Percentiles rank a stretch among this genome's conserved stretches.
Conservation (phyloP, 2,888 invertebrate genomes). For the Agrochola lychnidis region DNA sequence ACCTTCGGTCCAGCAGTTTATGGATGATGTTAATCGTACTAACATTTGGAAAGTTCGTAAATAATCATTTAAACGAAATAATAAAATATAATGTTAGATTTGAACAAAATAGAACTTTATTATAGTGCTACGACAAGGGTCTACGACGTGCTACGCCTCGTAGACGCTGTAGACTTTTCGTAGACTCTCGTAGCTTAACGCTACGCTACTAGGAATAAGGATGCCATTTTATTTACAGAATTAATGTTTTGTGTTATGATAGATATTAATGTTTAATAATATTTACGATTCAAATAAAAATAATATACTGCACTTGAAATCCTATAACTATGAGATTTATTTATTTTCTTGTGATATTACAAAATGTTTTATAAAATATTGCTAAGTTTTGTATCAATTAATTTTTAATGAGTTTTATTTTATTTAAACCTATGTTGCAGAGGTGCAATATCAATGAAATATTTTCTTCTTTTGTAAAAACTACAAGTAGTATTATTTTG, state of each 20-base stretch:
- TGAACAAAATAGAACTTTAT: slow-evolving; percentile 2
- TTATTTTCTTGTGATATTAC: not conserved
- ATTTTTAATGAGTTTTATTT: not conserved
- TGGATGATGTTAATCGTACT: slow-evolving; percentile 14
- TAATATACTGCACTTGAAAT: slow-evolving; percentile 5
- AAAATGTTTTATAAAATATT: not conserved
- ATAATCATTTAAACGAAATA: slow-evolving; percentile 1
- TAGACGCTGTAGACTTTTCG: slow-evolving; percentile 22
- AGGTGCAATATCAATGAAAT: not conserved
- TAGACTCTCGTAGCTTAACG: slow-evolving; percentile 32
- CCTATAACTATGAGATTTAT: not conserved
- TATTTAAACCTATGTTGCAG: not conserved
- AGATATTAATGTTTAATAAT: slow-evolving; percentile 8
- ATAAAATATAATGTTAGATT: not conserved
- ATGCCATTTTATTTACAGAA: slow-evolving; percentile 20
- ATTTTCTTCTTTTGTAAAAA: not conserved
- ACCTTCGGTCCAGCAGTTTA: slow-evolving; percentile 23
- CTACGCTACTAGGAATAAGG: slow-evolving; percentile 12
- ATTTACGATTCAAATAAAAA: slow-evolving; percentile 11
- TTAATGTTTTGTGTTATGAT: slow-evolving; percentile 37
- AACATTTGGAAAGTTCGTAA: slow-evolving; percentile 13
- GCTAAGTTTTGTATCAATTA: not conserved
- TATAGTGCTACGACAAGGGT: not conserved
- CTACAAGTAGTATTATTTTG: not conserved
- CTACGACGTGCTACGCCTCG: slow-evolving; percentile 45